Evolutionary conservation across 1,140 invertebrate species (phyloP).

Genomic region (Glossosoma conforme): DNA sequence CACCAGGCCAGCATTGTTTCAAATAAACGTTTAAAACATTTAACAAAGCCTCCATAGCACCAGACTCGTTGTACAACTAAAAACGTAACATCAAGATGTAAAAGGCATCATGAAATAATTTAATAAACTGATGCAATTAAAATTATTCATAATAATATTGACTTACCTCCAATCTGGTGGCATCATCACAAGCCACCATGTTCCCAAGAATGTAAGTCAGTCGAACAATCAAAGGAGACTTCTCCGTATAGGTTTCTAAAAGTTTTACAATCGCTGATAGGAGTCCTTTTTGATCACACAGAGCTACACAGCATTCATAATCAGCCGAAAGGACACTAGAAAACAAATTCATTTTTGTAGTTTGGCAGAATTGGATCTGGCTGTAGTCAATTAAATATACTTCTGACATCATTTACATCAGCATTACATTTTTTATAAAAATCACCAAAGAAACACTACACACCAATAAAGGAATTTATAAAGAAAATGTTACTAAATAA

Average conservation of each 20-base stretch:
- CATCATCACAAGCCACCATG: constrained; percentile 65
- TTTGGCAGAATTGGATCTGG: no score
- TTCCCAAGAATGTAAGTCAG: constrained; percentile 75
- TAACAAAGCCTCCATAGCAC: constrained; percentile 52
- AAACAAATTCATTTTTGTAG: no score
- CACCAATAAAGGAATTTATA: no score
- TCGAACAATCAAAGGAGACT: constrained; percentile 59
- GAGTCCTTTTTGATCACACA: constrained; percentile 47
- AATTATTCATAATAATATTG: no score
- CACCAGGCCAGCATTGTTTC: constrained; percentile 35
- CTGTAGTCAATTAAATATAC: no score
- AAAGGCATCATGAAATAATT: no score
- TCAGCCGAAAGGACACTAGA: constrained; percentile 71
- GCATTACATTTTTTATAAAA: no score
- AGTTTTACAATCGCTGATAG: constrained; percentile 46
- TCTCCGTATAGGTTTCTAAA: constrained; percentile 44
- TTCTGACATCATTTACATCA: no score
- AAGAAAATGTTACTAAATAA: no score
- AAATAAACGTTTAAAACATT: constrained; percentile 57
- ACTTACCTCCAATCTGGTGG: constrained; percentile 56
- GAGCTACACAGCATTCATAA: constrained; percentile 62
- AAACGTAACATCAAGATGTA: no score
- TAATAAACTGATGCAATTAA: no score
- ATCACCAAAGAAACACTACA: no score
- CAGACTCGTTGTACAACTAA: constrained; percentile 54